These are phyloP conservation scores for Jacana jacana DNA, from an alignment of 2,113 vertebrate species.

Conservation along the genomic window DNA sequence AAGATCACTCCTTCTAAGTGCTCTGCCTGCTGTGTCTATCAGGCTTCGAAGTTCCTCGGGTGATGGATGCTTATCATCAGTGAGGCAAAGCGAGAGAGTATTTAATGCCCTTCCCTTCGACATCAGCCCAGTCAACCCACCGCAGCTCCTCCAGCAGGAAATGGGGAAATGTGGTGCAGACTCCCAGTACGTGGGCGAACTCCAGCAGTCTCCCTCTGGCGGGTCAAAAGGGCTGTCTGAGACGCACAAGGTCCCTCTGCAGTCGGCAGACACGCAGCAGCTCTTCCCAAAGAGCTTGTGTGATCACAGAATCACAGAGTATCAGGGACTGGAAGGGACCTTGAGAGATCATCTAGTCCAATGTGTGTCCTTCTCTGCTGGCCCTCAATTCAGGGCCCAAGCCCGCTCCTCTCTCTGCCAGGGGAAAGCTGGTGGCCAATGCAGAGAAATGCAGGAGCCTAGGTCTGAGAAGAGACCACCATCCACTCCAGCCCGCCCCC, in stretches of 20 bases:
- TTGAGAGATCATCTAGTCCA: too few relatives aligned
- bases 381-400: neutral
- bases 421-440: neutral
- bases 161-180: fast-evolving
- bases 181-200: neutral
- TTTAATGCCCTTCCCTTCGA: neutral
- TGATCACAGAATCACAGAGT: too few relatives aligned
- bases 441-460: neutral
- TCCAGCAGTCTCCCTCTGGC: neutral
- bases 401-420: neutral
- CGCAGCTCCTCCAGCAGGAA: neutral
- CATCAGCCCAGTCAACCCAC: neutral
- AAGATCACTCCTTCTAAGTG: neutral
- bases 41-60: neutral
- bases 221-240: neutral
- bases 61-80: neutral
- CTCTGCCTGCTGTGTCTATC: neutral
- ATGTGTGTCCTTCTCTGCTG: neutral
- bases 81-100: neutral
- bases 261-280: neutral
- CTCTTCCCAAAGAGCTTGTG: neutral
- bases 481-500: too few relatives aligned
- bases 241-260: neutral
- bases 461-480: neutral
- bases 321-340: too few relatives aligned